Evolutionary conservation across 2,888 invertebrate species (phyloP).

Genomic region (Mactromeris polynyma): DNA sequence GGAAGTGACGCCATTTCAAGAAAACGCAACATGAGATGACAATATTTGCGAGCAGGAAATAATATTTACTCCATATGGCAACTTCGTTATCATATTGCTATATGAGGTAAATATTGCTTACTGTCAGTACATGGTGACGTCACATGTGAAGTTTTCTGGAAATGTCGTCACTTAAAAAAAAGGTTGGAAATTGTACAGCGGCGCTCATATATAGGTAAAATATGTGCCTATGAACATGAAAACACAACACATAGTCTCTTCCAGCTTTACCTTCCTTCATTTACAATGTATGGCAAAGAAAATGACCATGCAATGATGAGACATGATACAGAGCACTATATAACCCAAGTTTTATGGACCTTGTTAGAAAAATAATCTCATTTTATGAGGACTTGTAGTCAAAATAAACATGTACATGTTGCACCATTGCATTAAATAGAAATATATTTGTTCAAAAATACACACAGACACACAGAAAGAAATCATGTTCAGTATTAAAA

Average conservation of each 20-base stretch:
- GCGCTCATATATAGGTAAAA: too few species aligned
- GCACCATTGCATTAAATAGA: not conserved
- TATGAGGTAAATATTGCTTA: too few species aligned
- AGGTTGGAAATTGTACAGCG: too few species aligned
- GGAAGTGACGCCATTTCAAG: too few species aligned
- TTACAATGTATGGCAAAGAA: not conserved
- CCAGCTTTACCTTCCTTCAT: not conserved
- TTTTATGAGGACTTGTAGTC: not conserved
- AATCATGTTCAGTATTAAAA: not conserved
- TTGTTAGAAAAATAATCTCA: constrained; percentile 9
- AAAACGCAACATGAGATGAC: too few species aligned
- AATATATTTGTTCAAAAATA: not conserved
- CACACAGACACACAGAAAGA: not conserved
- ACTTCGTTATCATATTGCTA: too few species aligned
- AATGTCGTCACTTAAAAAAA: too few species aligned
- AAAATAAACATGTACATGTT: not conserved
- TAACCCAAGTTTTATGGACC: not conserved
- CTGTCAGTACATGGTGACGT: too few species aligned
- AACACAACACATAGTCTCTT: not conserved
- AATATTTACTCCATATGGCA: too few species aligned
- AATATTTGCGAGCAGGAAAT: too few species aligned
- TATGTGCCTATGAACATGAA: too few species aligned
- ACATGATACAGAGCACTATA: not conserved
- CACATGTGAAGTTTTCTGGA: too few species aligned
- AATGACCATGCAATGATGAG: not conserved